Conservation (phyloP, 2,888 invertebrate species). For the Lacanobia wlatinum region DNA sequence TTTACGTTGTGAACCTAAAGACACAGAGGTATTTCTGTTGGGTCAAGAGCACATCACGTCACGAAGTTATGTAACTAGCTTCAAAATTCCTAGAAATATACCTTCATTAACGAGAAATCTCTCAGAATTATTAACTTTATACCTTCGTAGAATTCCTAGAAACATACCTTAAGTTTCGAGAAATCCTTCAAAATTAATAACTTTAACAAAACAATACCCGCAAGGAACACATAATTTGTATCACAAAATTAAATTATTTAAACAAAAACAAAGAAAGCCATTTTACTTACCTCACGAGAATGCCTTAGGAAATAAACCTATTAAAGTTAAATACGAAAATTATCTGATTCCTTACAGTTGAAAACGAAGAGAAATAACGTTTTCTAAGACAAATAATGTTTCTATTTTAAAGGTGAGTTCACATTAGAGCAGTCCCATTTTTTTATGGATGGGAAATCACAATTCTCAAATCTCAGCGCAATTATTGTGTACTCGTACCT, state of each 20-base stretch:
- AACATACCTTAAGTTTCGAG: background rate
- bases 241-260: conserved; percentile 21
- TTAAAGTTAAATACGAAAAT: conserved; percentile 46
- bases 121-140: background rate
- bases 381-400: conserved; percentile 41
- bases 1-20: background rate
- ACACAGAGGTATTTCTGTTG: background rate
- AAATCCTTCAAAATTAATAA: background rate
- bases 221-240: conserved; percentile 17
- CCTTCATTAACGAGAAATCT: background rate
- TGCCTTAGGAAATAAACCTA: conserved; percentile 34
- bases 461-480: no score
- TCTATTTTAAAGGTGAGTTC: conserved; percentile 17
- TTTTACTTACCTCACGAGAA: conserved; percentile 22
- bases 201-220: background rate
- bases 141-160: background rate
- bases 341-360: conserved; percentile 42
- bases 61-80: no score
- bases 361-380: conserved; percentile 41
- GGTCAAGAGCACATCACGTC: no score
- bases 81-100: background rate
- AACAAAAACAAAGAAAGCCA: conserved; percentile 14
- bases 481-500: no score
- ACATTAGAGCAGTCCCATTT: background rate
- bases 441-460: no score